Evolutionary conservation across 2,113 vertebrate genomes (phyloP).

Genomic region (Steatornis caripensis): DNA sequence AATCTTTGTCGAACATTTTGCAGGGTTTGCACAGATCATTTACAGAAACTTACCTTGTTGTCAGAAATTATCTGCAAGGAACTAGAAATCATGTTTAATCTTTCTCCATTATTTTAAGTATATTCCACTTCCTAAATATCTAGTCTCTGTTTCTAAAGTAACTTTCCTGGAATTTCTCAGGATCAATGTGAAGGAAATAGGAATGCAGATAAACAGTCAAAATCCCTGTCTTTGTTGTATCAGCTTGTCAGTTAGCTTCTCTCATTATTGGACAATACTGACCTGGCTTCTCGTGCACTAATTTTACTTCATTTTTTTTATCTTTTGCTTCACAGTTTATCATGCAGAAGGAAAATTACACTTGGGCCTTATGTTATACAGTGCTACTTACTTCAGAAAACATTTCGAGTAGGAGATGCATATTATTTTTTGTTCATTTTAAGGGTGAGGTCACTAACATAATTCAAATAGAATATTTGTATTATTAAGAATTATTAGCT

Average conservation of each 20-base stretch:
- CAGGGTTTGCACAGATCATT: background rate
- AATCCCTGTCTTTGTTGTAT: background rate
- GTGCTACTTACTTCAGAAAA: background rate
- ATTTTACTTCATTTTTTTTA: background rate
- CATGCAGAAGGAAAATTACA: background rate
- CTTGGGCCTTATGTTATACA: background rate
- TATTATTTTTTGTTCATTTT: background rate
- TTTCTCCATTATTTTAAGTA: background rate
- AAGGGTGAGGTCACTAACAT: background rate
- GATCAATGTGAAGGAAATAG: background rate
- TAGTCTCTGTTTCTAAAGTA: background rate
- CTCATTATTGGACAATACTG: background rate
- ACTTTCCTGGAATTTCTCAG: background rate
- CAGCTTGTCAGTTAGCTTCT: background rate
- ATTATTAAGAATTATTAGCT: background rate
- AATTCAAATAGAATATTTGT: background rate
- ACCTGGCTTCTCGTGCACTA: background rate
- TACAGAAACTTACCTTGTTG: background rate
- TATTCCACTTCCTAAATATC: background rate
- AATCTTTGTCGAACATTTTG: background rate
- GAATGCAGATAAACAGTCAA: background rate
- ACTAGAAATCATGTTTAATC: background rate
- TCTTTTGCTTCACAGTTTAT: background rate
- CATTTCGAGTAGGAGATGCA: background rate
- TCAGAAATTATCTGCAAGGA: background rate